Evolutionary conservation across 2,797 vertebrate species (phyloP).

Genomic region (Artibeus lituratus): DNA sequence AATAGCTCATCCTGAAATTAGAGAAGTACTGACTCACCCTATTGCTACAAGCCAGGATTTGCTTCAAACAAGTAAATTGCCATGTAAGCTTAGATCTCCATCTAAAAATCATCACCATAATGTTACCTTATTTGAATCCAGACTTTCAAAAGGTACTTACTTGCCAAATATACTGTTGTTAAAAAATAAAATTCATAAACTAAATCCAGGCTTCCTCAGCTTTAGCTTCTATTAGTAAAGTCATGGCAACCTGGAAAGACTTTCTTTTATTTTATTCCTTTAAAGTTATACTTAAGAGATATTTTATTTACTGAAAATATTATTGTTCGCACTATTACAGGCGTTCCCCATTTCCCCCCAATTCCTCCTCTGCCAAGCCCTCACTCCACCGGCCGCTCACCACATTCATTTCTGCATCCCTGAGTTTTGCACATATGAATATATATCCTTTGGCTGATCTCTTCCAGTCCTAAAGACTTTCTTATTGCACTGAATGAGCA

Average conservation of each 20-base stretch:
- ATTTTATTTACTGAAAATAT: background rate
- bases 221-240: background rate
- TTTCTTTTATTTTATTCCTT: background rate
- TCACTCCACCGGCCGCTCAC: background rate
- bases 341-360: background rate
- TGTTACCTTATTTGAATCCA: constrained; percentile 2
- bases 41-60: constrained; percentile 14
- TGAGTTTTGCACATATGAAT: background rate
- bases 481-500: background rate
- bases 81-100: background rate
- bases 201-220: background rate
- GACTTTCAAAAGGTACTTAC: background rate
- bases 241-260: background rate
- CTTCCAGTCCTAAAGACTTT: background rate
- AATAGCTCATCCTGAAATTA: constrained; percentile 14
- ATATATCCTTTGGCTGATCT: background rate
- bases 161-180: constrained; percentile 3
- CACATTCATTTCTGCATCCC: background rate
- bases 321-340: background rate
- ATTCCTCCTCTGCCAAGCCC: background rate
- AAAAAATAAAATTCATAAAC: constrained; percentile 31
- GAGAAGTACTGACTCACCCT: background rate
- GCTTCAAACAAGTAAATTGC: constrained; percentile 12
- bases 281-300: background rate
- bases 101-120: constrained; percentile 9